These are phyloP conservation scores for Eunapius fragilis DNA, from an alignment of 37 sponge, comb jelly and placozoan species.

Conservation along the genomic window DNA sequence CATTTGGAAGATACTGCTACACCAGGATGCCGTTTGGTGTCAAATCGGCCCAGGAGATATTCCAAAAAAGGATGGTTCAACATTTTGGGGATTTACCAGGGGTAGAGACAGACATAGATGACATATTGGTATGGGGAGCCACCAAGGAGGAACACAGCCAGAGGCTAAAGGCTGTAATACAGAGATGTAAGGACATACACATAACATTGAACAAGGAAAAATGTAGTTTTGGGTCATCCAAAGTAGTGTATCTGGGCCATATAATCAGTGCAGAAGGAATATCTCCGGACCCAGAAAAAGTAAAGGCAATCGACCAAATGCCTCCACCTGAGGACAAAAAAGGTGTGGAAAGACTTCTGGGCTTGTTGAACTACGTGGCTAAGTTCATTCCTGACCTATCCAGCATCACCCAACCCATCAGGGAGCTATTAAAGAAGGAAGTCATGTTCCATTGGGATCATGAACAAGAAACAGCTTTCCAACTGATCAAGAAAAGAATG, in stretches of 20 bases:
- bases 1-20: too few relatives aligned
- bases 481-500: neutral
- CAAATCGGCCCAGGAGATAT: too few relatives aligned
- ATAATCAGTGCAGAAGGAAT: slow-evolving; percentile 39
- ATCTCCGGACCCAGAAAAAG: slow-evolving; percentile 56
- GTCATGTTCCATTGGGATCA: slow-evolving; percentile 28
- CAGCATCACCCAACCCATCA: slow-evolving; percentile 6
- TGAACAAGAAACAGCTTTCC: too few relatives aligned
- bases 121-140: too few relatives aligned
- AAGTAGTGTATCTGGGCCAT: slow-evolving; percentile 40
- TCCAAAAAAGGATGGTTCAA: too few relatives aligned
- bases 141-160: too few relatives aligned
- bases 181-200: neutral
- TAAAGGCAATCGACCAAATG: slow-evolving; percentile 38
- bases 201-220: slow-evolving; percentile 33
- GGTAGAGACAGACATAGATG: too few relatives aligned
- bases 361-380: slow-evolving; percentile 43
- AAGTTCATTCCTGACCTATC: slow-evolving; percentile 53
- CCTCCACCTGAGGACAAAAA: slow-evolving; percentile 11
- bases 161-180: too few relatives aligned
- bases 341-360: slow-evolving; percentile 37
- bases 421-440: slow-evolving; percentile 30
- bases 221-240: slow-evolving; percentile 1
- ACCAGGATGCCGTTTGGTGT: too few relatives aligned
- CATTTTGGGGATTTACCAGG: too few relatives aligned